phyloP scores from a whole-genome alignment of 2,797 vertebrate genomes.

The Scomberomorus guttatus region DNA sequence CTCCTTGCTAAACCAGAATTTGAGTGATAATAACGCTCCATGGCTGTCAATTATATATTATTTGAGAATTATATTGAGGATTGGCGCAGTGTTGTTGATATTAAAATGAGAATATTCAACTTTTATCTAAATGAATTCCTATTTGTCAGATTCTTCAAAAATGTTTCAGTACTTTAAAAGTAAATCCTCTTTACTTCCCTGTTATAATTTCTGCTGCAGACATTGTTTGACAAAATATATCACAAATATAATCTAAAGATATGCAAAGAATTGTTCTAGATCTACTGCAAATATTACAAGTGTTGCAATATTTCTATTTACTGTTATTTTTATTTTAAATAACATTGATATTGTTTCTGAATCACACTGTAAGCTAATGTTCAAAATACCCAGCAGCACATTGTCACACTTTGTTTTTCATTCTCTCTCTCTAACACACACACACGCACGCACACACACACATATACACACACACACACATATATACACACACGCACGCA shows the following conservation, averaged over 20 bases:
- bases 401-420: not conserved
- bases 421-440: not conserved
- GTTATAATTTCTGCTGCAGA: not conserved
- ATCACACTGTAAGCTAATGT: slow-evolving; percentile 6
- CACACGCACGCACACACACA: slow-evolving; percentile 7
- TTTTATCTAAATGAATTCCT: not conserved
- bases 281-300: not conserved
- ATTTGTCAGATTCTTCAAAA: not conserved
- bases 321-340: not conserved
- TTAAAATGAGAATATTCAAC: not conserved
- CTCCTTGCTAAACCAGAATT: not conserved
- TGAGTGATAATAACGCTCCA: not conserved
- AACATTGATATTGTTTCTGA: not conserved
- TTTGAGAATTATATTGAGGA: not conserved
- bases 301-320: slow-evolving; percentile 5
- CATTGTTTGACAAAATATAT: not conserved
- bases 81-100: not conserved
- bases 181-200: not conserved
- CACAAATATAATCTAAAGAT: not conserved
- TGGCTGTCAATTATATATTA: not conserved
- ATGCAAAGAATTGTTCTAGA: not conserved
- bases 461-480: slow-evolving; percentile 18
- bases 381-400: slow-evolving; percentile 7
- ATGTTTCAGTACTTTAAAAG: not conserved
- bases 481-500: slow-evolving; percentile 7